phyloP scores from a whole-genome alignment of 2,113 vertebrate genomes.

The Haliaeetus leucogaster region DNA sequence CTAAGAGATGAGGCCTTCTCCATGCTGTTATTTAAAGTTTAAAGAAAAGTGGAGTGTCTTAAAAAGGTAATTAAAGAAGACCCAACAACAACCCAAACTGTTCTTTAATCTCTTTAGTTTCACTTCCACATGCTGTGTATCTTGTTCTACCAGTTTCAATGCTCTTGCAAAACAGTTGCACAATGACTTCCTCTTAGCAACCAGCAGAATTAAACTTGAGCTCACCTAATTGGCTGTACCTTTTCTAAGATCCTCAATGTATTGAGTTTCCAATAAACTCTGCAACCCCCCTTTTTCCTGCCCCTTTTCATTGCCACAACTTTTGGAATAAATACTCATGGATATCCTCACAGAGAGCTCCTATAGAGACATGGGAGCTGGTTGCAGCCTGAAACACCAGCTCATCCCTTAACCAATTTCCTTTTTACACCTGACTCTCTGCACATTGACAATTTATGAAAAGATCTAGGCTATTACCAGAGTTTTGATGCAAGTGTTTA shows the following conservation, averaged over 20 bases:
- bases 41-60: conserved; percentile 44
- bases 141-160: conserved; percentile 62
- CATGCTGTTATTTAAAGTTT: conserved; percentile 40
- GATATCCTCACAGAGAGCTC: background rate
- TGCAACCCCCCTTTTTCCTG: background rate
- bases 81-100: conserved; percentile 45
- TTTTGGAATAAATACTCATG: background rate
- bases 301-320: background rate
- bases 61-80: conserved; percentile 58
- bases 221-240: background rate
- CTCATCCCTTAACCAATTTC: background rate
- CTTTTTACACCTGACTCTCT: background rate
- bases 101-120: conserved; percentile 59
- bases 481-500: background rate
- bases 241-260: background rate
- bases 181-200: conserved; percentile 35
- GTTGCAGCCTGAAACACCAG: background rate
- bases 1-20: background rate
- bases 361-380: background rate
- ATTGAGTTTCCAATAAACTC: conserved; percentile 14
- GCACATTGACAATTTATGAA: background rate
- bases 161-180: conserved; percentile 50
- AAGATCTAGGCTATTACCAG: background rate
- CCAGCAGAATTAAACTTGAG: conserved; percentile 21
- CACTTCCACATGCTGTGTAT: conserved; percentile 34